Evolutionary conservation across 2,888 invertebrate genomes (phyloP), one percentile per base, ranked within the genome.

Genomic region (Thecocarcelia acutangulata): DNA sequence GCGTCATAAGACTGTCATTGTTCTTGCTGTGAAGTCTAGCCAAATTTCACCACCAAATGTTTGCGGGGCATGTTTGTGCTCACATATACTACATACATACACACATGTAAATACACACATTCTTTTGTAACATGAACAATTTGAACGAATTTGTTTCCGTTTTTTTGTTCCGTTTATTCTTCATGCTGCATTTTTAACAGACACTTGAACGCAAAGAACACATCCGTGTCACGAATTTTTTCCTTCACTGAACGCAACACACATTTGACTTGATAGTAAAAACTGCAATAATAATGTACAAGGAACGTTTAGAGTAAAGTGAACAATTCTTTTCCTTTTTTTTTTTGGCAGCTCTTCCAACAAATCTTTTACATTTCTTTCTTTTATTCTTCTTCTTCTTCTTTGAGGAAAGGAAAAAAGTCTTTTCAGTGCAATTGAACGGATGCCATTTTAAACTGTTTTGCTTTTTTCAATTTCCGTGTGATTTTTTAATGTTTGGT

Each of bases 381-480:
- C 15, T 46, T 4, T 28, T 11, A 24, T 40, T 33, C n/a, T n/a
- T n/a, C n/a, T n/a, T n/a, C n/a, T 50, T 59, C 28, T 42, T 42
- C 21, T n/a, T 54, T 40, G 33, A 28, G 3, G 8, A 8, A 33
- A 33, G 1, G 8, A 33, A 33, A 19, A 40, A 50, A 64, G 66
- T 79, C 21, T 59, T 70, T 64, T 44, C 40, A 70, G 46, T 76
- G 19, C 28, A 42, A n/a, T 48, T 40, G 28, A 76, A 68, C 37
- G 73, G 48, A 68, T 73, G 42, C 56, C 73, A 77, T 73, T 77
- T 68, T 44, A 63, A 56, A 73, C 33, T 61, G 58, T 63, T 69
- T 76, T 66, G 12, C 15, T 70, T 70, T 68, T 61, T 72, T 56
- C 76, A 68, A 77, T 81, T 77, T 81, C 73, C 73, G 61, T 56